Evolutionary conservation across 1,140 invertebrate genomes (phyloP), one percentile per base, ranked within the genome.

Genomic region (Mylabris phalerata): DNA sequence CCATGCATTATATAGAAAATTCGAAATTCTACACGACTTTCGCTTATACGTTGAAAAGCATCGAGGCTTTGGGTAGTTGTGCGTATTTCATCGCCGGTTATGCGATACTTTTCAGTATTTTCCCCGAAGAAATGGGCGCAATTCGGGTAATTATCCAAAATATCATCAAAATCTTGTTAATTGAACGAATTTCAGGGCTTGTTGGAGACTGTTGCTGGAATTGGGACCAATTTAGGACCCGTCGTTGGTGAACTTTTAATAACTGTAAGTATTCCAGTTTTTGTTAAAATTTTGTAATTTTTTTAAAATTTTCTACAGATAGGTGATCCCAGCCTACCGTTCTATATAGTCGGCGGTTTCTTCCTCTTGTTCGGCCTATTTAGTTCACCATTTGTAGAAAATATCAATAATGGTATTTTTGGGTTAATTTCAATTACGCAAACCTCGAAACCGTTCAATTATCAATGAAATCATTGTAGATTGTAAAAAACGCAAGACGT

Each of bases 1-100:
- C 44, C 3, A 26, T 52, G 40, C 11, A 52, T 52, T 42, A 43
- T 25, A 27, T 52, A 0, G 13, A 13, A 9, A 43, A 42, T 52
- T 38, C 24, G 4, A 43, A 40, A 25, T 3, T 52, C 27, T 52
- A 43, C 27, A 41, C 40, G 26, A 43, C 6, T 52, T 10, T 52
- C 4, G 39, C 50, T 41, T 52, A 26, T 19, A 41, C 42, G 41
- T 42, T 52, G 11, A 40, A 43, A 42, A 41, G 39, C 5, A n/a
- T 52, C 25, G 50, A 52, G 42, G 40, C 40, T 19, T 10, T 26
- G 42, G 50, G 50, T n/a, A 24, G 25, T 42, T 52, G 50, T 52
- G 50, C 50, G 24, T 52, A 52, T 52, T 52, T 52, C 0, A 52
- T 52, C n/a, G 19, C 39, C 19, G 50, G 50, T 26, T 52, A 52